Evolutionary conservation across 2,888 invertebrate genomes (phyloP).

Genomic region (Blomia tropicalis): DNA sequence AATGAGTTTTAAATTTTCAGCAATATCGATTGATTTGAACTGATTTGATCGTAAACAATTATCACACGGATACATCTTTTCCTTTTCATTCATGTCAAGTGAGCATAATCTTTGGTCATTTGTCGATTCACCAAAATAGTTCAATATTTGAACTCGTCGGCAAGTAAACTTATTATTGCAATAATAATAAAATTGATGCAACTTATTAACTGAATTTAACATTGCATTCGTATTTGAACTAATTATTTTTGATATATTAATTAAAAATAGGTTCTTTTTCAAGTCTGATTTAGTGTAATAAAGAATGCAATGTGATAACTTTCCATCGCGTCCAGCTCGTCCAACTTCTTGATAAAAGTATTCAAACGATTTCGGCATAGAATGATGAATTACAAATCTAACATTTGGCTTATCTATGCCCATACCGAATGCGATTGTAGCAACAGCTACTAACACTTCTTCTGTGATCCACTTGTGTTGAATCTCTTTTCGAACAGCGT

Average conservation of each 20-base stretch:
- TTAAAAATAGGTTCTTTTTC: too few relatives aligned
- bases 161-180: conserved; percentile 89
- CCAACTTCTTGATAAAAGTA: conserved; percentile 96
- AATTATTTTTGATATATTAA: conserved; percentile 61
- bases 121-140: conserved; percentile 74
- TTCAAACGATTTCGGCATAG: conserved; percentile 84
- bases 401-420: conserved; percentile 93
- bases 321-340: conserved; percentile 83
- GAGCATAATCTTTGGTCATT: conserved; percentile 56
- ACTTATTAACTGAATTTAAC: too few relatives aligned
- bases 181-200: too few relatives aligned
- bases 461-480: conserved; percentile 76
- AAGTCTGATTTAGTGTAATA: conserved; percentile 69
- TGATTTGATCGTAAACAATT: too few relatives aligned
- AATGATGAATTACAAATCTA: conserved; percentile 75
- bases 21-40: too few relatives aligned
- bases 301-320: conserved; percentile 62
- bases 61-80: too few relatives aligned
- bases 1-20: too few relatives aligned
- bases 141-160: conserved; percentile 63
- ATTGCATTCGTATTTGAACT: too few relatives aligned
- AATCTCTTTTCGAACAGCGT: conserved; percentile 49
- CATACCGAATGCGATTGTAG: conserved; percentile 97
- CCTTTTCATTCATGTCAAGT: not conserved
- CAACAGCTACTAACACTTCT: conserved; percentile 64